phyloP scores from a whole-genome alignment of 2,113 vertebrate species.

The Psettodes erumei region DNA sequence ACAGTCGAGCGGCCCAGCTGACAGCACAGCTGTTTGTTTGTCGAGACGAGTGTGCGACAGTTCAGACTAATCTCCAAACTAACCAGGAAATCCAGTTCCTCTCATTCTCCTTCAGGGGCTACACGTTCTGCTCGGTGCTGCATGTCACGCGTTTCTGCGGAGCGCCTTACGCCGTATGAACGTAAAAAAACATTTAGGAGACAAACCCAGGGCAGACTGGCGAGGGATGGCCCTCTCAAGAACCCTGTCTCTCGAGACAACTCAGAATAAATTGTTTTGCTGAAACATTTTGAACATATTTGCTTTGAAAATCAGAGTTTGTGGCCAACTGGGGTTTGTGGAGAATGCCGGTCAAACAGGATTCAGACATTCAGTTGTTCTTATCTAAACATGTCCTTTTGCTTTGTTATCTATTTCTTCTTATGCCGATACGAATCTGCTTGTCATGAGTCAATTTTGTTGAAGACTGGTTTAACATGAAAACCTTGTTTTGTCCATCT shows the following conservation, averaged over 20 bases:
- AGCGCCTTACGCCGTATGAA: too few relatives aligned
- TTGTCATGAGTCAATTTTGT: background rate
- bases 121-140: background rate
- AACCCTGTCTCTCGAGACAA: background rate
- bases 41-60: slow-evolving; percentile 19
- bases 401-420: background rate
- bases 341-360: background rate
- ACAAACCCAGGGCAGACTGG: too few relatives aligned
- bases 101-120: background rate
- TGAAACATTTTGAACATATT: slow-evolving; percentile 8
- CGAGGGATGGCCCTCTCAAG: too few relatives aligned
- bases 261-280: background rate
- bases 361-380: background rate
- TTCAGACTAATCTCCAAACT: background rate
- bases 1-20: background rate
- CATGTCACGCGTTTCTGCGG: too few relatives aligned
- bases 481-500: background rate
- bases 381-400: background rate
- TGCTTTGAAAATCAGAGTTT: background rate
- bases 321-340: background rate
- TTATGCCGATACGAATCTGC: background rate
- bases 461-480: too few relatives aligned
- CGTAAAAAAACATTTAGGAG: too few relatives aligned
- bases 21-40: slow-evolving; percentile 17
- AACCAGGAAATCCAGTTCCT: slow-evolving; percentile 46